Evolutionary conservation across 2,797 vertebrate genomes (phyloP), one percentile per base, ranked within the genome.

Genomic region (Myotis myotis): DNA sequence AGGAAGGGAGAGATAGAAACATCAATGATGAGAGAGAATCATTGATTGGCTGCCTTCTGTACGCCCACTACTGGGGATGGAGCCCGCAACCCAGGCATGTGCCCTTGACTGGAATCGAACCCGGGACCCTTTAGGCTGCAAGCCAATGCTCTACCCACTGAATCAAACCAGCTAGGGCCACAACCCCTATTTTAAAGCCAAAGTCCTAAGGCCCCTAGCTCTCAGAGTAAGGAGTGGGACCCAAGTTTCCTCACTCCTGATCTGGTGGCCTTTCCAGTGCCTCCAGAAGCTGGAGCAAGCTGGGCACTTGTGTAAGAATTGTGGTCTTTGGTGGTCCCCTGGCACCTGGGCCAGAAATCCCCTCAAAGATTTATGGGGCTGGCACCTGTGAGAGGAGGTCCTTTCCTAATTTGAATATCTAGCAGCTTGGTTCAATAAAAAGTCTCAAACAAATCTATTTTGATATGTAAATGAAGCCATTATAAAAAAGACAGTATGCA

Each of bases 401-500:
- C 41, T 92, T 66, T 91, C 60, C 68, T 85, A 38, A 87, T 88
- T n/a, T 90, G 47, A 53, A 20, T 87, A 68, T 71, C 66, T 82
- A 70, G 44, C 60, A 83, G 55, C 30, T 76, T 76, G 33, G 71
- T 71, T 66, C 60, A 80, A 20, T 78, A 85, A 80, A 76, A 83
- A 90, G 71, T 17, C n/a, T 92, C 64, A 79, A 33, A 81, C 13
- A 87, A 82, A 84, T 82, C 64, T 70, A 71, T 75, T 94, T 87
- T 93, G 78, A 92, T 90, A 86, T 75, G 60, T 92, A 96, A 95
- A 94, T 60, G 53, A 95, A 44, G 11, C 3, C 17, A 71, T n/a
- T 85, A 17, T 90, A 81, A 92, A 89, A 96, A 95, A 93, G 95
- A 95, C 28, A 74, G 66, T 62, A 87, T 79, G 57, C 72, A 97